Evolutionary conservation across 2,113 vertebrate species (phyloP).

Genomic region (Tragelaphus scriptus): DNA sequence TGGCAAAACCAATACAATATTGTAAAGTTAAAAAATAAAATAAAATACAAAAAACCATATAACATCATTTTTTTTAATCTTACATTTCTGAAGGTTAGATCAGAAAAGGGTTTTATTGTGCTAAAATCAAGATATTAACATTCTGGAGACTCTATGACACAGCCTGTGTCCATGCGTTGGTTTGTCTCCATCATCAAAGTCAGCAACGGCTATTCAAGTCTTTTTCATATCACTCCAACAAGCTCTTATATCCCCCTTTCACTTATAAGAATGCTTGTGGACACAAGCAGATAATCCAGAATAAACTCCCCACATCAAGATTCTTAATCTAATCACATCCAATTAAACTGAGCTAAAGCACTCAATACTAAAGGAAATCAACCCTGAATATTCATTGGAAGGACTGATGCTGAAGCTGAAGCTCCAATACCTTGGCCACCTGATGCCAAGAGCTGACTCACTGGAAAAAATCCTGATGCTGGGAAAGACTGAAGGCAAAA

Average conservation of each 20-base stretch:
- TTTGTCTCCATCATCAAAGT: not conserved
- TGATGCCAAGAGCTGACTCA: not conserved
- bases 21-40: too few species aligned
- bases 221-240: not conserved
- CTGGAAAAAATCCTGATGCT: not conserved
- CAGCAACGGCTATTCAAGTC: fast-evolving
- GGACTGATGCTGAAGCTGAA: not conserved
- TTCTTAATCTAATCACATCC: not conserved
- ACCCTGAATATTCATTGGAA: not conserved
- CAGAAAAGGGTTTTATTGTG: not conserved
- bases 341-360: not conserved
- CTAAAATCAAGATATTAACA: not conserved
- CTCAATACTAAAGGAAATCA: not conserved
- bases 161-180: not conserved
- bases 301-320: not conserved
- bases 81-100: not conserved
- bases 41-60: not conserved
- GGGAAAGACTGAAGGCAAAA: not conserved
- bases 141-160: not conserved
- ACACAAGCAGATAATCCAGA: not conserved
- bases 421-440: not conserved
- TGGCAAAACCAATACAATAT: too few species aligned
- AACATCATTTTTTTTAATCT: not conserved
- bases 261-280: not conserved
- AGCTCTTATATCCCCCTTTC: not conserved